phyloP scores from a whole-genome alignment of 2,113 vertebrate genomes.

The Vireo altiloquus region DNA sequence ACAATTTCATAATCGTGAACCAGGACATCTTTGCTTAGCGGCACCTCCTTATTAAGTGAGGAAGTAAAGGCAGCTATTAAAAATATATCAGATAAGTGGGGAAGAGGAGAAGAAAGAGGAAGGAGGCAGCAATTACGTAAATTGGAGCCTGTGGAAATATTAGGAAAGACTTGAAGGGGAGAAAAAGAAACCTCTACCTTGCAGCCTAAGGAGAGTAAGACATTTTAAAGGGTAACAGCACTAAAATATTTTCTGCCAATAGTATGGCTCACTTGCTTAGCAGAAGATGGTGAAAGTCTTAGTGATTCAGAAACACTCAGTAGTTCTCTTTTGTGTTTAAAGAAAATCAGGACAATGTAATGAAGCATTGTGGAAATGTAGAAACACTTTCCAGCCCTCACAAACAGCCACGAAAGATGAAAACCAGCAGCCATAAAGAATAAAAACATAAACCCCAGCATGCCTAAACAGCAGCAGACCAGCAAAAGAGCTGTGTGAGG shows the following conservation, averaged over 20 bases:
- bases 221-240: neutral
- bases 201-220: neutral
- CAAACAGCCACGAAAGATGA: neutral
- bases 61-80: constrained; percentile 2
- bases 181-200: neutral
- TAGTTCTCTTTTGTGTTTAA: neutral
- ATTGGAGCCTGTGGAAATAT: neutral
- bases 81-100: neutral
- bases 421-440: neutral
- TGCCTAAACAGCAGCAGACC: neutral
- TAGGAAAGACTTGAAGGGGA: neutral
- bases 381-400: neutral
- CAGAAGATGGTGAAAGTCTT: neutral
- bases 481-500: neutral
- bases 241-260: neutral
- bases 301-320: neutral
- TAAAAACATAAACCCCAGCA: neutral
- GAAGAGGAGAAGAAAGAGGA: neutral
- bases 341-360: neutral
- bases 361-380: neutral
- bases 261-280: neutral
- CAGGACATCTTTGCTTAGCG: neutral
- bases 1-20: neutral
- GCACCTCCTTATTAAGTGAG: neutral
- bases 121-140: neutral